Percentiles rank a stretch among this genome's conserved stretches.
These are phyloP conservation scores for Hepsetus odoe DNA, from an alignment of 2,113 vertebrate genomes.

Conservation along the genomic window DNA sequence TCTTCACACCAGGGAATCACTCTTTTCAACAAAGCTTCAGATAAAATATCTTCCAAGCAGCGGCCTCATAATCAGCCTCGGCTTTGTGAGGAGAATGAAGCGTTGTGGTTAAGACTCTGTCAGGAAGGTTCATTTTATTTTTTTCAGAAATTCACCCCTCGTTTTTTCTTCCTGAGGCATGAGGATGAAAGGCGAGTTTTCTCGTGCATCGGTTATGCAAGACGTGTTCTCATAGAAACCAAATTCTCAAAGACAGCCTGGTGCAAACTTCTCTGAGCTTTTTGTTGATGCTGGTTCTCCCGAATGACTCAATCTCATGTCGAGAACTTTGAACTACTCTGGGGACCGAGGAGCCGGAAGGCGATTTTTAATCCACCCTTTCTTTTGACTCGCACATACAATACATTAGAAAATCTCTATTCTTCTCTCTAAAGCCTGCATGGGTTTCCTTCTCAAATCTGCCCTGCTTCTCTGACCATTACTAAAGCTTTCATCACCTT, in stretches of 20 bases:
- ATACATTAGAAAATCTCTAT: neutral
- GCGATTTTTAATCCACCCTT: slow-evolving; percentile 6
- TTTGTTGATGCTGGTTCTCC: neutral
- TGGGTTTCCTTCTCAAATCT: neutral
- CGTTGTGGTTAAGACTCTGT: neutral
- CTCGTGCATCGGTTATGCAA: neutral
- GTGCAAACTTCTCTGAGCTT: neutral
- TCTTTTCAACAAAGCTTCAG: neutral
- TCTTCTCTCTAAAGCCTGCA: neutral
- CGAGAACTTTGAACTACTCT: slow-evolving; percentile 8
- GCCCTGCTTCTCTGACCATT: neutral
- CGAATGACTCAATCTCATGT: neutral
- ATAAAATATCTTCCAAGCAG: neutral
- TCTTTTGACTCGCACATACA: neutral
- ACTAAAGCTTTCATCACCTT: slow-evolving; percentile 3
- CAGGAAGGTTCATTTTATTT: neutral
- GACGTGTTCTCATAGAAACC: neutral
- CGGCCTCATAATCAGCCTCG: neutral
- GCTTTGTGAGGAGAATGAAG: neutral
- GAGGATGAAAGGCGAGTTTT: neutral
- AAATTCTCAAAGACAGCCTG: neutral
- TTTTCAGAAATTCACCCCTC: neutral
- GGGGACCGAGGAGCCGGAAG: neutral
- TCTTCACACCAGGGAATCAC: neutral
- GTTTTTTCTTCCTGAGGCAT: neutral